A percentile compares a stretch with the other conserved stretches of the same genome.
Evolutionary conservation across 2,888 invertebrate species (phyloP).

Genomic region (Harpalus rubripes): DNA sequence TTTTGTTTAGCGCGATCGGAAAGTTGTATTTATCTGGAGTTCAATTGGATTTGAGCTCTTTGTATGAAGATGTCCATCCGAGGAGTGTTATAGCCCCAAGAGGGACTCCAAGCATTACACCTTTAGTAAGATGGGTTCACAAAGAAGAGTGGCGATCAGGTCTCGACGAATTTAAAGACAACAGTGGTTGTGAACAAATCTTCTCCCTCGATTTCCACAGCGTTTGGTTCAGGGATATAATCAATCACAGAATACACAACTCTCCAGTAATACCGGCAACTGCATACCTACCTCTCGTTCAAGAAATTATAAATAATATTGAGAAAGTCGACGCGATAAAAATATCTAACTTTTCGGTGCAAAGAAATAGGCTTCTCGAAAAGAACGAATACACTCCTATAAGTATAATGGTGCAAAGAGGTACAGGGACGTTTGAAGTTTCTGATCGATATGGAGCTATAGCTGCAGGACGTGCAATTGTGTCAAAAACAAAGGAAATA

Average conservation of each 20-base stretch:
- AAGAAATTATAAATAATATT: neutral
- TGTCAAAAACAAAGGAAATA: constrained; percentile 74
- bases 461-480: constrained; percentile 79
- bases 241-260: constrained; percentile 74
- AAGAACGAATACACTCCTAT: constrained; percentile 67
- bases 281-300: constrained; percentile 73
- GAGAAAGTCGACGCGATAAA: constrained; percentile 3
- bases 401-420: constrained; percentile 76
- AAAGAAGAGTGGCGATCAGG: constrained; percentile 85
- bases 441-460: constrained; percentile 82
- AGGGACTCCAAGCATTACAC: constrained; percentile 91
- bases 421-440: constrained; percentile 76
- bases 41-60: constrained; percentile 85
- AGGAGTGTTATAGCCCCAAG: constrained; percentile 90
- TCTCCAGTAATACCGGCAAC: constrained; percentile 74
- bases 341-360: neutral
- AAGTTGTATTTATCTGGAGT: constrained; percentile 90
- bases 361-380: constrained; percentile 26
- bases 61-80: constrained; percentile 82
- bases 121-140: constrained; percentile 94
- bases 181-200: constrained; percentile 73
- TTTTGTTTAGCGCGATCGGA: constrained; percentile 83
- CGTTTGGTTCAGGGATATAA: constrained; percentile 74
- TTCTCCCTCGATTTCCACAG: constrained; percentile 79
- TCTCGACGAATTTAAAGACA: constrained; percentile 74